These are phyloP conservation scores for Leucoraja ocellata DNA, from an alignment of 2,797 vertebrate species.

Conservation along the genomic window DNA sequence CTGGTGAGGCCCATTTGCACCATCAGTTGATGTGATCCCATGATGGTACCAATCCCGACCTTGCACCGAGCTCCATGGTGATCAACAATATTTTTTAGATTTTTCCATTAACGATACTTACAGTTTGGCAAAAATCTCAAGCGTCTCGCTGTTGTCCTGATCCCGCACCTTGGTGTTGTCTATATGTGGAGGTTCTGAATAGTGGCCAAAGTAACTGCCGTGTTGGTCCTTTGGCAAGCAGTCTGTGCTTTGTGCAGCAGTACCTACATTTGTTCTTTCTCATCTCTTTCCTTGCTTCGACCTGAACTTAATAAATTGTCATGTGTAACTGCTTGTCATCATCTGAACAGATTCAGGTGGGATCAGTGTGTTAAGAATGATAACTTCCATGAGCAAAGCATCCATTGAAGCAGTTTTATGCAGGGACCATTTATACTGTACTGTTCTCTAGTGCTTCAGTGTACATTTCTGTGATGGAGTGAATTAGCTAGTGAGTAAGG, in stretches of 20 bases:
- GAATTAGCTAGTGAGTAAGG: not conserved
- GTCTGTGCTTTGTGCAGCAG: not conserved
- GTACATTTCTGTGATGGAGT: not conserved
- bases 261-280: not conserved
- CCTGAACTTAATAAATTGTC: not conserved
- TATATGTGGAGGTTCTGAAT: not conserved
- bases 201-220: not conserved
- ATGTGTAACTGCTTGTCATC: not conserved
- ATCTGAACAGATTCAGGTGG: not conserved
- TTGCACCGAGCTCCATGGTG: not conserved
- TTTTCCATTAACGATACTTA: not conserved
- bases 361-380: not conserved
- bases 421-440: not conserved
- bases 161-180: too few relatives aligned
- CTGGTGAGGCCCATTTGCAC: not conserved
- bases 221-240: not conserved
- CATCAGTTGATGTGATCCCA: not conserved
- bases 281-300: not conserved
- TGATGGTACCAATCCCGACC: not conserved
- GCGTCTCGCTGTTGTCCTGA: not conserved
- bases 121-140: not conserved
- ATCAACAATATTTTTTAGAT: not conserved
- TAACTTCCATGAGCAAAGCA: not conserved
- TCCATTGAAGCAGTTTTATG: not conserved
- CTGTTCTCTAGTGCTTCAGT: not conserved